Evolutionary conservation across 2,888 invertebrate genomes (phyloP).

Genomic region (Taphrorychus bicolor): DNA sequence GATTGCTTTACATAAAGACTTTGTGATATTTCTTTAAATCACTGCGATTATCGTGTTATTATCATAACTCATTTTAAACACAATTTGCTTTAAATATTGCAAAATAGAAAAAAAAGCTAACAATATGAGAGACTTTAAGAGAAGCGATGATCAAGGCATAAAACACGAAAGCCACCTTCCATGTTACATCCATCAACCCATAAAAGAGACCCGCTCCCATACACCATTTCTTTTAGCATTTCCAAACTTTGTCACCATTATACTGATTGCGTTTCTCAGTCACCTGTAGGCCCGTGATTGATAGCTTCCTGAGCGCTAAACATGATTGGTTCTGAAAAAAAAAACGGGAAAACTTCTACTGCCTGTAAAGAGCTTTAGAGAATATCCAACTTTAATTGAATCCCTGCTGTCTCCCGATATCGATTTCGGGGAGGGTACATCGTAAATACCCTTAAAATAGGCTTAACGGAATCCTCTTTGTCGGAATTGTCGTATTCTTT

Average conservation of each 20-base stretch:
- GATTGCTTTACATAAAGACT: too few species aligned
- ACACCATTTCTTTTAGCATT: neutral
- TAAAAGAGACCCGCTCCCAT: neutral
- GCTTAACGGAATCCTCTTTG: slow-evolving; percentile 11
- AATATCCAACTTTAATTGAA: slow-evolving; percentile 14
- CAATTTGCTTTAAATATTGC: too few species aligned
- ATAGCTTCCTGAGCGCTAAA: slow-evolving; percentile 55
- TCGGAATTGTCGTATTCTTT: slow-evolving; percentile 4
- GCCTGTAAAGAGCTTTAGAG: slow-evolving; percentile 10
- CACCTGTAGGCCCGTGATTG: slow-evolving; percentile 55
- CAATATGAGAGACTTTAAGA: too few species aligned
- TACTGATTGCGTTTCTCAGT: slow-evolving; percentile 53
- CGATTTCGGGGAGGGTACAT: slow-evolving; percentile 7
- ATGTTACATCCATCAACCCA: neutral
- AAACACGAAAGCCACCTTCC: neutral
- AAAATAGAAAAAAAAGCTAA: too few species aligned
- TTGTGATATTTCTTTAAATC: too few species aligned
- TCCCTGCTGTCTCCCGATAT: slow-evolving; percentile 2
- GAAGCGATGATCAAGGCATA: too few species aligned
- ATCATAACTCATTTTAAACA: too few species aligned
- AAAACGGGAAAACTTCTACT: slow-evolving; percentile 25
- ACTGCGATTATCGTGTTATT: too few species aligned
- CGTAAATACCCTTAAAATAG: slow-evolving; percentile 11
- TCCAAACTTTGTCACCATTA: slow-evolving; percentile 45
- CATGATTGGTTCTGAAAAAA: slow-evolving; percentile 51